These are phyloP conservation scores for Atopsyche davidsoni DNA, from an alignment of 1,140 invertebrate species.

Conservation along the genomic window DNA sequence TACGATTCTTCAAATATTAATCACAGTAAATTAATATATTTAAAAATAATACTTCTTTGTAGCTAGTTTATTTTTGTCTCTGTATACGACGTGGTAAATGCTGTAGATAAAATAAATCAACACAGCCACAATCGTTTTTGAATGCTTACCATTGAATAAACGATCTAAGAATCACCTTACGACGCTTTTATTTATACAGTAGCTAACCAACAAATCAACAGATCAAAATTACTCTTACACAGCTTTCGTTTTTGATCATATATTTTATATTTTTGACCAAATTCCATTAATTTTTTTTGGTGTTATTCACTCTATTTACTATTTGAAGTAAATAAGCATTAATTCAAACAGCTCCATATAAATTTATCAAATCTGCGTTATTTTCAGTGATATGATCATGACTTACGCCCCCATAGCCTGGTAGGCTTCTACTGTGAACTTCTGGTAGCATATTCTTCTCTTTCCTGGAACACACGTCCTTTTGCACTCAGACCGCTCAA, in stretches of 20 bases:
- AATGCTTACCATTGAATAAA: no score
- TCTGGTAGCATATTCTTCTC: conserved; percentile 40
- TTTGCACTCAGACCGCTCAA: conserved; percentile 17
- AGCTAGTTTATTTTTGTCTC: no score
- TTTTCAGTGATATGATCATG: background rate
- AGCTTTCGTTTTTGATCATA: background rate
- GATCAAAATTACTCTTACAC: background rate
- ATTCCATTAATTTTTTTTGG: background rate
- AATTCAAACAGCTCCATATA: conserved; percentile 2
- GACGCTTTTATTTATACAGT: no score
- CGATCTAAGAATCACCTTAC: no score
- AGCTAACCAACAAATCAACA: no score
- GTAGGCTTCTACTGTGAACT: conserved; percentile 47
- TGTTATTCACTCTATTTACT: background rate
- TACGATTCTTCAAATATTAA: no score
- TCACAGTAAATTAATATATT: no score
- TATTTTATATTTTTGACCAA: background rate
- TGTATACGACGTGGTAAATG: no score
- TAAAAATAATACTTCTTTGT: no score
- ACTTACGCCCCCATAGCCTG: conserved; percentile 39
- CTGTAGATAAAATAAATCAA: no score
- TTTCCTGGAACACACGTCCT: conserved; percentile 20
- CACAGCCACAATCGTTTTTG: no score
- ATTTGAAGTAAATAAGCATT: background rate
- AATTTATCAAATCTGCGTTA: no score